Evolutionary conservation across 2,888 invertebrate species (phyloP).

Genomic region (Hydroisotoma schaefferi): DNA sequence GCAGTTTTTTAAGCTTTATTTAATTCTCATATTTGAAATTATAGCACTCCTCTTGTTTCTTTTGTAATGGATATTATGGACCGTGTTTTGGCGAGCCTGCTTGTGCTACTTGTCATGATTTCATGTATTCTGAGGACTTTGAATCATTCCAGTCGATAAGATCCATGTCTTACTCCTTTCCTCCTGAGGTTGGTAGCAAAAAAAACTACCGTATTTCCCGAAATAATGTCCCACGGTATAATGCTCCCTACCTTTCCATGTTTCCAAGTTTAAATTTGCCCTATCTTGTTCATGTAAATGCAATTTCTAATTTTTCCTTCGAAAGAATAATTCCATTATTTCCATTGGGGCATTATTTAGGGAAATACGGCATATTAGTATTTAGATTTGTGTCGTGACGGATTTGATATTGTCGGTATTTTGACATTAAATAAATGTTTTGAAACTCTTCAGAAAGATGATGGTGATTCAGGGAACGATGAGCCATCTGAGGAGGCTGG

Average conservation of each 20-base stretch:
- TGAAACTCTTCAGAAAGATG: conserved; percentile 63
- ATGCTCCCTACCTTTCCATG: no score
- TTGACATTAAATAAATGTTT: no score
- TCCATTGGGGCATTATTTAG: background rate
- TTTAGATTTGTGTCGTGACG: no score
- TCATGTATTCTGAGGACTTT: conserved; percentile 77
- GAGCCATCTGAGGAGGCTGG: conserved; percentile 68
- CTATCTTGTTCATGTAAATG: background rate
- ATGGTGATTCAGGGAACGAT: conserved; percentile 91
- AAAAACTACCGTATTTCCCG: no score
- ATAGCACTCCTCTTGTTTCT: conserved; percentile 68
- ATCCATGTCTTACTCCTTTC: background rate
- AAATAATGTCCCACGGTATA: no score
- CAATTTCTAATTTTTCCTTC: background rate
- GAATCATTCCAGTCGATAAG: conserved; percentile 45
- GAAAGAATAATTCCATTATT: background rate
- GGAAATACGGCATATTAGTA: background rate
- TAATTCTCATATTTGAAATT: background rate
- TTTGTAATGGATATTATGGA: conserved; percentile 89
- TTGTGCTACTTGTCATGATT: conserved; percentile 86
- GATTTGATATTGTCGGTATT: no score
- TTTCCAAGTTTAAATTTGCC: background rate
- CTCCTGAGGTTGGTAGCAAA: conserved; percentile 1
- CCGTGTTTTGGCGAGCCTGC: conserved; percentile 86
- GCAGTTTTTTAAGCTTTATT: background rate